Conservation (phyloP, 2,797 vertebrate species). For the Nothura maculosa region DNA sequence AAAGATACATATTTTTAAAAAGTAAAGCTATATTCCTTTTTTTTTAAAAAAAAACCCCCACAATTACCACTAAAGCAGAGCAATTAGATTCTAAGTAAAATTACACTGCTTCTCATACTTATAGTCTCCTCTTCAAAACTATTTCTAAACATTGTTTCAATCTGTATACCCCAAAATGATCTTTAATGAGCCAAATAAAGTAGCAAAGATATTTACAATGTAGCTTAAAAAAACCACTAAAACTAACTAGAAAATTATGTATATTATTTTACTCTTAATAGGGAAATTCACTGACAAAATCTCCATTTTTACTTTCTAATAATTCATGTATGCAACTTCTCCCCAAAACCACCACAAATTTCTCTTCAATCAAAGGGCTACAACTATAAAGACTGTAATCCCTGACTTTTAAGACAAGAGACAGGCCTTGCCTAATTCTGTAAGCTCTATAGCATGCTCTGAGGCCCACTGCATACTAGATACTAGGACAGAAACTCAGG, state of each 20-base stretch:
- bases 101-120: background rate
- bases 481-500: background rate
- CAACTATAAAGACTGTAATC: background rate
- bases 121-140: background rate
- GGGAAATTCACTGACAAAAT: conserved; percentile 7
- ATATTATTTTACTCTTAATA: background rate
- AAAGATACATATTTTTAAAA: background rate
- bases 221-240: background rate
- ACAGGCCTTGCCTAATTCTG: background rate
- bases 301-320: background rate
- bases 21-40: background rate
- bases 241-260: background rate
- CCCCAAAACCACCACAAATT: background rate
- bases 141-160: background rate
- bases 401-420: background rate
- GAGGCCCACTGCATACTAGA: background rate
- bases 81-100: background rate
- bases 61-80: background rate
- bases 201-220: background rate
- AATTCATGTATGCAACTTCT: background rate
- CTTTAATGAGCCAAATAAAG: conserved; percentile 6
- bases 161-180: background rate
- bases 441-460: background rate
- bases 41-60: background rate
- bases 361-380: background rate